Evolutionary conservation across 53 echinoderm and acorn worm genomes (phyloP).

Genomic region (Zoroaster sp.): DNA sequence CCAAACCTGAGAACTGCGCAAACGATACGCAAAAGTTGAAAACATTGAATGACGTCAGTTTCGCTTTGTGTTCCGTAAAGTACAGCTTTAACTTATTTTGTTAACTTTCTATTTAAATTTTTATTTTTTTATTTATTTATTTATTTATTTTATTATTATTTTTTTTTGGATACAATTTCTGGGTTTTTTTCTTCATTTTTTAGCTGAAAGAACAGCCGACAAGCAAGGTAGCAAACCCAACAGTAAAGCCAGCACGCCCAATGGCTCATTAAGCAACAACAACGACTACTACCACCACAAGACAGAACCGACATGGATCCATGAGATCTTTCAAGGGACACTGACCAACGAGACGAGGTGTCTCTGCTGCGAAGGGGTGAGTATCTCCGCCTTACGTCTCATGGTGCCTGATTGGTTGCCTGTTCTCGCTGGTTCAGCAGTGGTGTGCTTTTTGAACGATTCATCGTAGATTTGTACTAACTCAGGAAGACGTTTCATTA

Average conservation of each 20-base stretch:
- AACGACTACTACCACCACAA: conserved; percentile 70
- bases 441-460: too few relatives aligned
- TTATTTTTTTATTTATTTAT: not conserved
- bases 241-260: conserved; percentile 85
- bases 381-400: too few relatives aligned
- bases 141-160: not conserved
- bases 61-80: too few relatives aligned
- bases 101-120: not conserved
- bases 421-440: too few relatives aligned
- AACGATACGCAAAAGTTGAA: too few relatives aligned
- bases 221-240: conserved; percentile 78
- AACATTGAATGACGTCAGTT: too few relatives aligned
- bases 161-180: not conserved
- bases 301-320: conserved; percentile 95
- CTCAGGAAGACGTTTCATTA: too few relatives aligned
- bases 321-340: conserved; percentile 99
- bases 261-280: conserved; percentile 85
- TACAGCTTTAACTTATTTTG: too few relatives aligned
- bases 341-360: conserved; percentile 98
- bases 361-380: conserved; percentile 94
- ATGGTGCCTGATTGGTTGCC: too few relatives aligned
- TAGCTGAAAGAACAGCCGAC: conserved; percentile 83
- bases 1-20: too few relatives aligned
- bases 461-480: too few relatives aligned
- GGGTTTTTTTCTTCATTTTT: not conserved